Evolutionary conservation across 2,888 invertebrate species (phyloP), one percentile per base, ranked within the genome.

Genomic region (Cryptophagus acutangulus): DNA sequence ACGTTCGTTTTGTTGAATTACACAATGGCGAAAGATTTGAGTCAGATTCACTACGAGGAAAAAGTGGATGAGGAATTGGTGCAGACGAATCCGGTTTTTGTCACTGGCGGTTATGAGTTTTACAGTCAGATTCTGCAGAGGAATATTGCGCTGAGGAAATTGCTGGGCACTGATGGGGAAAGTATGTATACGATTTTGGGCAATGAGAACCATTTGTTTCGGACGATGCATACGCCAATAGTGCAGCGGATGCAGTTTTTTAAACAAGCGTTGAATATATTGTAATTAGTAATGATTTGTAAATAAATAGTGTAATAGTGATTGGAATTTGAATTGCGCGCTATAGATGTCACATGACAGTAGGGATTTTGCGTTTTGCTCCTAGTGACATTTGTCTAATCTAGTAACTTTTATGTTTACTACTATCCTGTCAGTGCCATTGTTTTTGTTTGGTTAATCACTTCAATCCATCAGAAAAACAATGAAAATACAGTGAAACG

Each of bases 61-160:
- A 51, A 71, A 8, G 75, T 78, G 13, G 89, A 91, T 62, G 69
- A 75, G 38, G 66, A 71, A 46, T 69, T 90, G 13, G 75, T 77
- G 46, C 63, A 73, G 17, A 61, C 82, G 40, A 79, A 80, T 26
- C 66, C 71, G 26, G 72, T 80, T 29, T 87, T 81, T 63, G 69
- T 81, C 6, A 74, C 81, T 59, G 87, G 87, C 33, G 91, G 87
- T 2, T 70, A 80, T 17, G 81, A 83, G 62, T 91, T 78, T 70
- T 91, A 89, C 62, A 75, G 77, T 16, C 87, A 87, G 69, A 62
- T 79, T 16, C 61, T 87, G 25, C 71, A 79, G 52, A 78, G 84
- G 61, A 91, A 91, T 66, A 76, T 80, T 55, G 86, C 87, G 0
- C 63, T 89, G 12, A 72, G 85, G 51, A 69, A 72, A 42, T 62